Evolutionary conservation across 2,113 vertebrate species (phyloP).

Genomic region (Vimba vimba): DNA sequence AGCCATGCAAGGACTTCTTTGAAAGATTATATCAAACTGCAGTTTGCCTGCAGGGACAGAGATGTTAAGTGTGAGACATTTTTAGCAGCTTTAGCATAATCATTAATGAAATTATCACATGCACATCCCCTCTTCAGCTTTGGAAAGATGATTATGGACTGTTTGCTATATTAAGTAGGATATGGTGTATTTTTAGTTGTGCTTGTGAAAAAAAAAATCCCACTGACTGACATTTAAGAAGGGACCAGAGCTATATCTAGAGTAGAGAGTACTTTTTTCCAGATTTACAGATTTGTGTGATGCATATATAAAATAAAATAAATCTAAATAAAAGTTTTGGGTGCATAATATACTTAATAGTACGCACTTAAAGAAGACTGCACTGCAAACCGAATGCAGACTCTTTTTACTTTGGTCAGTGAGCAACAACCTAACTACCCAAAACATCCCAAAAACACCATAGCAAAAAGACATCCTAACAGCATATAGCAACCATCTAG

Average conservation of each 20-base stretch:
- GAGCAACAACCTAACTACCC: background rate
- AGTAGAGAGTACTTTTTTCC: too few species aligned
- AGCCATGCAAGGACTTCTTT: background rate
- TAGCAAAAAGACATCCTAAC: too few species aligned
- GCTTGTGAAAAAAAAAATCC: background rate
- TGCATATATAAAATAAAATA: background rate
- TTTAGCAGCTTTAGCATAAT: background rate
- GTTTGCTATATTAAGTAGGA: background rate
- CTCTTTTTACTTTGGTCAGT: too few species aligned
- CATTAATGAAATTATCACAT: background rate
- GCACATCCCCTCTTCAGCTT: background rate
- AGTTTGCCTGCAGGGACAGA: background rate
- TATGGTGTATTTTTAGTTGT: background rate
- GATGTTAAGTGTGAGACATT: background rate
- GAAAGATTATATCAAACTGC: conserved; percentile 15
- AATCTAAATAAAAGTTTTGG: background rate
- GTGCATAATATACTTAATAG: too few species aligned
- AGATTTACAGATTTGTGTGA: background rate
- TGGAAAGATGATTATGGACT: background rate
- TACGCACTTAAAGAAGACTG: too few species aligned
- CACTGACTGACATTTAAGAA: background rate
- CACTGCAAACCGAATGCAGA: too few species aligned
- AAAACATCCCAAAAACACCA: background rate
- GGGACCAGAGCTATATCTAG: background rate
- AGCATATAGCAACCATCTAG: too few species aligned